Evolutionary conservation across 1,140 invertebrate genomes (phyloP).

Genomic region (Hetaerina americana): DNA sequence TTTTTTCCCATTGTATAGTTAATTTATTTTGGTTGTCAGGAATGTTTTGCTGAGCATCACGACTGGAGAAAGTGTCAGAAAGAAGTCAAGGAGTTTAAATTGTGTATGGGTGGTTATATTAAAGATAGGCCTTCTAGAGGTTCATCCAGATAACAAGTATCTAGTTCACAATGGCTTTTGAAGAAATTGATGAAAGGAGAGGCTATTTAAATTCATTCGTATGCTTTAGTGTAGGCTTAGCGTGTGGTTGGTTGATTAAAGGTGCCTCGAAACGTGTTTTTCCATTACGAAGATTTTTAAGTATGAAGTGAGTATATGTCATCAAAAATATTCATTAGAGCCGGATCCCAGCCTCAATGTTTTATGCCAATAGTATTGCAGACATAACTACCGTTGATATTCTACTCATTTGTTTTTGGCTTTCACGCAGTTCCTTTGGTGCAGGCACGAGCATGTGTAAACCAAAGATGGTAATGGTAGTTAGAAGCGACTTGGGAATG

Average conservation of each 20-base stretch:
- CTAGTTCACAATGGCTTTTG: background rate
- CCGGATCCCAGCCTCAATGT: too few relatives aligned
- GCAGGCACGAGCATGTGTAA: background rate
- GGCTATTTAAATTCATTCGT: background rate
- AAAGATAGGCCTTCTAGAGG: conserved; percentile 14
- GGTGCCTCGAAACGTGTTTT: too few relatives aligned
- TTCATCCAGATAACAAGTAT: background rate
- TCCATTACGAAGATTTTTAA: too few relatives aligned
- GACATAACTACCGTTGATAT: too few relatives aligned
- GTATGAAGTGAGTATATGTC: too few relatives aligned
- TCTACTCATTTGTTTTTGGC: too few relatives aligned
- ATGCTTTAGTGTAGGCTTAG: background rate
- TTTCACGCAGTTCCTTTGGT: too few relatives aligned
- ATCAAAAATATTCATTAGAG: too few relatives aligned
- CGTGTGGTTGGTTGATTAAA: background rate
- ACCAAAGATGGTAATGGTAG: conserved; percentile 68
- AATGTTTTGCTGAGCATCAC: conserved; percentile 73
- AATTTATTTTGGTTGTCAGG: too few relatives aligned
- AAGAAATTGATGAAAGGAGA: background rate
- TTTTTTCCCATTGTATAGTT: too few relatives aligned
- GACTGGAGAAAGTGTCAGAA: conserved; percentile 85
- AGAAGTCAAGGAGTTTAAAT: conserved; percentile 61
- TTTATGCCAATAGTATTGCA: too few relatives aligned
- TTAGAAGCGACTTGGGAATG: conserved; percentile 85
- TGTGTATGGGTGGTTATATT: conserved; percentile 53